Evolutionary conservation across 53 echinoderm and acorn worm species (phyloP).

Genomic region (Temnopleurus reevesii): DNA sequence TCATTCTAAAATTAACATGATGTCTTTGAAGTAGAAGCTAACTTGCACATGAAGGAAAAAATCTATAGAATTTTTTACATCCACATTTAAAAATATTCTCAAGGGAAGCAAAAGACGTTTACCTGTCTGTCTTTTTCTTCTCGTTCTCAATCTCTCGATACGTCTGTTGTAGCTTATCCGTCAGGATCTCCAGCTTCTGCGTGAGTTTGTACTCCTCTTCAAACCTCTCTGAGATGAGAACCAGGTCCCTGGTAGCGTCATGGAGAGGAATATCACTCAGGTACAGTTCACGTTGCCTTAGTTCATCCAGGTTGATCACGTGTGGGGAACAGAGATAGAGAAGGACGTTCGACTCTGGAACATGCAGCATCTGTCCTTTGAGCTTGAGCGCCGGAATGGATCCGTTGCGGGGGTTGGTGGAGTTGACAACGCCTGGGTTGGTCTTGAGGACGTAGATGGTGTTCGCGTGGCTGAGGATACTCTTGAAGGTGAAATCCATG

Average conservation of each 20-base stretch:
- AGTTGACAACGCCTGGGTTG: constrained; percentile 62
- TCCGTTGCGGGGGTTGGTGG: constrained; percentile 57
- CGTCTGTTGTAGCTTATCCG: constrained; percentile 93
- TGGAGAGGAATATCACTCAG: constrained; percentile 98
- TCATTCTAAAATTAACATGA: too few species aligned
- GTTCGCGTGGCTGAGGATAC: constrained; percentile 92
- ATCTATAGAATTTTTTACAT: too few species aligned
- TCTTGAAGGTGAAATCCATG: constrained; percentile 94
- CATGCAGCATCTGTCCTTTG: constrained; percentile 96
- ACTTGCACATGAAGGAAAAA: too few species aligned
- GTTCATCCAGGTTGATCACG: constrained; percentile 92
- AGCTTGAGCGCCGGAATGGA: constrained; percentile 73
- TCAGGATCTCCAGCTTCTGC: constrained; percentile 91
- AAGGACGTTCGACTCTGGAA: constrained; percentile 78
- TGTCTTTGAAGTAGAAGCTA: too few species aligned
- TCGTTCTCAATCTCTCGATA: constrained; percentile 94
- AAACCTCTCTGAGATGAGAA: constrained; percentile 95
- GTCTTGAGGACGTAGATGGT: constrained; percentile 90
- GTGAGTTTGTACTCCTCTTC: constrained; percentile 97
- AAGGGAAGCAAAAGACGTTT: too few species aligned
- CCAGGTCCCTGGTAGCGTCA: constrained; percentile 93
- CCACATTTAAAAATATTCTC: too few species aligned
- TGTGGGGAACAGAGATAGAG: constrained; percentile 91
- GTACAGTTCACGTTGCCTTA: constrained; percentile 84
- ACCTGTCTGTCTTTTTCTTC: constrained; percentile 97